phyloP scores from a whole-genome alignment of 2,113 vertebrate genomes.

The Eonycteris spelaea region DNA sequence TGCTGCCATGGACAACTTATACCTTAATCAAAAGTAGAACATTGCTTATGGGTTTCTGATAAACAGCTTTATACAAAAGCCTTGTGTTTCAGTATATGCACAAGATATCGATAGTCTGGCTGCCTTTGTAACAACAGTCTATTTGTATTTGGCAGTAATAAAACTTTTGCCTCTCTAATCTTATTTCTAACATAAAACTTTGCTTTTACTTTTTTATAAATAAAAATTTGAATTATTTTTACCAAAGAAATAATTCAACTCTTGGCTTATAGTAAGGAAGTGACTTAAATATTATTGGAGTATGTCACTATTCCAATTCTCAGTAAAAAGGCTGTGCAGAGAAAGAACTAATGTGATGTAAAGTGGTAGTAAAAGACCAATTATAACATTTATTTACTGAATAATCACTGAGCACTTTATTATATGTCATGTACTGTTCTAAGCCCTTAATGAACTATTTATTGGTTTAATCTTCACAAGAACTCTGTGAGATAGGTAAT shows the following conservation, averaged over 20 bases:
- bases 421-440: not conserved
- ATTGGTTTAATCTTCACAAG: not conserved
- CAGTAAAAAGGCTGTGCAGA: not conserved
- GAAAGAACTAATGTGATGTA: not conserved
- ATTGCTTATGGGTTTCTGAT: slow-evolving; percentile 85
- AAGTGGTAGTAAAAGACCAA: not conserved
- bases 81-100: slow-evolving; percentile 79
- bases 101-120: slow-evolving; percentile 83
- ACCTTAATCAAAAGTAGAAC: slow-evolving; percentile 79
- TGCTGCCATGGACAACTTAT: slow-evolving; percentile 75
- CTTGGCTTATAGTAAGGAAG: slow-evolving; percentile 51
- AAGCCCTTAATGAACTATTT: not conserved
- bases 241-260: slow-evolving; percentile 70
- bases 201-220: slow-evolving; percentile 69
- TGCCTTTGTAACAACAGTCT: slow-evolving; percentile 71
- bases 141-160: slow-evolving; percentile 76
- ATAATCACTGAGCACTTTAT: not conserved
- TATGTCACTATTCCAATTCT: slow-evolving; percentile 15
- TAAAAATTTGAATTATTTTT: slow-evolving; percentile 64
- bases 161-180: slow-evolving; percentile 50
- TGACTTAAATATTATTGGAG: slow-evolving; percentile 12
- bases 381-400: not conserved
- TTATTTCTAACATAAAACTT: slow-evolving; percentile 67
- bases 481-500: not conserved
- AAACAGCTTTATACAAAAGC: slow-evolving; percentile 85